Conservation (phyloP, 2,888 invertebrate species). For the Polyommatus icarus region DNA sequence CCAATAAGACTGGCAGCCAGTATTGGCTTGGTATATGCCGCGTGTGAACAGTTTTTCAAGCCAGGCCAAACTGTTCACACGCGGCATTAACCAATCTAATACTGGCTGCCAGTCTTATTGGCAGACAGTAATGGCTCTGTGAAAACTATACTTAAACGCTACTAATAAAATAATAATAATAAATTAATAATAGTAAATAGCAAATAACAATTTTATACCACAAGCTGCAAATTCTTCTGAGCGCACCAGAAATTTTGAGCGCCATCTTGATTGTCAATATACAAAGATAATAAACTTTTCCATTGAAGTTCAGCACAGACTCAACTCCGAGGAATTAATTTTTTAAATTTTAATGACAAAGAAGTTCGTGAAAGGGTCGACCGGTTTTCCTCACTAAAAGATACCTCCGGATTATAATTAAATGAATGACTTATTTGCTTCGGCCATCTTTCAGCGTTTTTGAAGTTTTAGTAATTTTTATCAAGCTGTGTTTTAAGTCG, state of each 20-base stretch:
- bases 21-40: no score
- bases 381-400: not conserved
- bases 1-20: no score
- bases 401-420: not conserved
- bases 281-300: slow-evolving; percentile 10
- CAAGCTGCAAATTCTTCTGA: not conserved
- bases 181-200: not conserved
- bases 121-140: no score
- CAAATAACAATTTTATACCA: not conserved
- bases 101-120: no score
- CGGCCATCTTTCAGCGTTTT: not conserved
- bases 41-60: no score
- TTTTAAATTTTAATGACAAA: slow-evolving; percentile 12
- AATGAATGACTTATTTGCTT: not conserved
- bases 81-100: no score
- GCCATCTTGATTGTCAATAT: not conserved
- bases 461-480: no score
- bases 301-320: slow-evolving; percentile 1
- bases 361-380: slow-evolving; percentile 3
- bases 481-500: no score
- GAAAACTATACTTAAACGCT: no score
- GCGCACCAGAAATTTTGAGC: not conserved
- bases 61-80: no score
- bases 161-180: not conserved
- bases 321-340: not conserved